Evolutionary conservation across 1,140 invertebrate genomes (phyloP).

Genomic region (Papilio dardanus): DNA sequence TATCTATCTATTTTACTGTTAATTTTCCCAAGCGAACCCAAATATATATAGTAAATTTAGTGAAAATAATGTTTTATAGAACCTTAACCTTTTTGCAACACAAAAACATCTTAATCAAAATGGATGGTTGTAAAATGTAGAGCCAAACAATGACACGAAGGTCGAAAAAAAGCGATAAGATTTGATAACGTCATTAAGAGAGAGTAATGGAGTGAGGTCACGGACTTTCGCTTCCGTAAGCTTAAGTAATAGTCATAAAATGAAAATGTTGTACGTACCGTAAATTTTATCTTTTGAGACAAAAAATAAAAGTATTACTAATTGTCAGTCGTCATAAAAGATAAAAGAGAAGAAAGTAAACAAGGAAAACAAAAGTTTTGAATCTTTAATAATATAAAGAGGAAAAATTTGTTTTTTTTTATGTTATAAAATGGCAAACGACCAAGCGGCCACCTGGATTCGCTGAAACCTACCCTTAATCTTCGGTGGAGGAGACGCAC

Average conservation of each 20-base stretch:
- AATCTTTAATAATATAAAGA: too few species aligned
- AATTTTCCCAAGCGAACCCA: background rate
- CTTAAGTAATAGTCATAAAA: background rate
- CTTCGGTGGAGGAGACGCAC: too few species aligned
- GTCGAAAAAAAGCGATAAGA: slow-evolving; percentile 23
- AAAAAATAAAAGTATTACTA: background rate
- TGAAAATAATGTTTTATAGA: background rate
- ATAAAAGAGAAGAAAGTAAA: too few species aligned
- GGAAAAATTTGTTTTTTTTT: too few species aligned
- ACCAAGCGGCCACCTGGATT: too few species aligned
- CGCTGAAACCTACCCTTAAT: too few species aligned
- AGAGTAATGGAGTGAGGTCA: slow-evolving; percentile 4
- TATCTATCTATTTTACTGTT: too few species aligned
- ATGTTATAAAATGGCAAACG: too few species aligned
- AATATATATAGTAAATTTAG: background rate
- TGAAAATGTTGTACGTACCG: background rate
- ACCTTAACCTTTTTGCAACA: background rate
- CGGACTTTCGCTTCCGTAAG: slow-evolving; percentile 11
- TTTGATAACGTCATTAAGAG: slow-evolving; percentile 17
- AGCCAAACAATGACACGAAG: slow-evolving; percentile 6
- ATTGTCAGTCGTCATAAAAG: background rate
- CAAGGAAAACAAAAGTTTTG: too few species aligned
- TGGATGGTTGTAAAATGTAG: slow-evolving; percentile 11
- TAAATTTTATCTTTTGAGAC: background rate
- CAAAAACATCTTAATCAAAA: slow-evolving; percentile 6